phyloP scores from a whole-genome alignment of 2,888 invertebrate species.

The Elegia similella region DNA sequence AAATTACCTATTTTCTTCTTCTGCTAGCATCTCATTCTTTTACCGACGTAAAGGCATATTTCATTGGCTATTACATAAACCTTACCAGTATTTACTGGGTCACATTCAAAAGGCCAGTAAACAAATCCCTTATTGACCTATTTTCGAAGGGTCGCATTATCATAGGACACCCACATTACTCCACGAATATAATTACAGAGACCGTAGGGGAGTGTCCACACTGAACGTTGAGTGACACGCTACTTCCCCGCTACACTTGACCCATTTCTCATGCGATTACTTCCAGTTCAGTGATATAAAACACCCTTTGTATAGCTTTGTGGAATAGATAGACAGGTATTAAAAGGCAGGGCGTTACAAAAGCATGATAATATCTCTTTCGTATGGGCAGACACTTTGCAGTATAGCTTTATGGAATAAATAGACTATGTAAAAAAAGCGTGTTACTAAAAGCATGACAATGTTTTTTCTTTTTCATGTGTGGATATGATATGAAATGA shows the following conservation, averaged over 20 bases:
- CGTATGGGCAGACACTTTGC: too few species aligned
- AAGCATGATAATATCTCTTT: too few species aligned
- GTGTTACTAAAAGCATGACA: too few species aligned
- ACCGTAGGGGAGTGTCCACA: not conserved
- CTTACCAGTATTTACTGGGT: not conserved
- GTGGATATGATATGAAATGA: too few species aligned
- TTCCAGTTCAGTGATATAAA: slow-evolving; percentile 29
- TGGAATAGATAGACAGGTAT: not conserved
- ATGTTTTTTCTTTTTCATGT: too few species aligned
- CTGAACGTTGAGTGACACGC: slow-evolving; percentile 15
- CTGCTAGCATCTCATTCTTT: too few species aligned
- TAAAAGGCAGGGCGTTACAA: not conserved
- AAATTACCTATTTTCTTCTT: too few species aligned
- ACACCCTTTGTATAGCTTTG: not conserved
- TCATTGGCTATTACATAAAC: too few species aligned
- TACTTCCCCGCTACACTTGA: slow-evolving; percentile 41
- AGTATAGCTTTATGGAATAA: not conserved
- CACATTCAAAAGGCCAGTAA: not conserved
- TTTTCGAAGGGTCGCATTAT: not conserved
- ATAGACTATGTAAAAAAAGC: not conserved
- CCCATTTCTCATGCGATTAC: slow-evolving; percentile 53
- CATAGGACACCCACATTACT: not conserved
- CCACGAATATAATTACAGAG: slow-evolving; percentile 10
- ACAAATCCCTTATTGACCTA: not conserved
- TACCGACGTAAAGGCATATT: too few species aligned